Percentiles rank a stretch among this genome's conserved stretches.
Evolutionary conservation across 2,888 invertebrate genomes (phyloP).

Genomic region (Pammene aurita): DNA sequence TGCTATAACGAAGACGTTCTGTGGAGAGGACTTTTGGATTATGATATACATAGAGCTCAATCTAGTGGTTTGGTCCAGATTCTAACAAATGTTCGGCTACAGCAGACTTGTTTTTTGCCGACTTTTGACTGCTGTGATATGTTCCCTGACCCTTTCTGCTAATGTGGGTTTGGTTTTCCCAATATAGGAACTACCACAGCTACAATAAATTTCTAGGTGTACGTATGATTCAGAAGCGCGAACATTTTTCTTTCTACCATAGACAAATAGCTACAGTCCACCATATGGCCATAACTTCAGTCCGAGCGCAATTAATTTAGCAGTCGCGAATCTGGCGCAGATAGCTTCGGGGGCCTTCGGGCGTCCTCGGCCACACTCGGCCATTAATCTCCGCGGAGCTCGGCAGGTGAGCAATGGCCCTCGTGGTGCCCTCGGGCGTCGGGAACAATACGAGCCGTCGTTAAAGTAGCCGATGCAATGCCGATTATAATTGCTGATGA

Average conservation of each 20-base stretch:
- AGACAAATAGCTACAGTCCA: conserved; percentile 10
- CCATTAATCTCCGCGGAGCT: conserved; percentile 36
- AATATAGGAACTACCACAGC: no score
- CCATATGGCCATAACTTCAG: conserved; percentile 26
- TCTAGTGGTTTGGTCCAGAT: no score
- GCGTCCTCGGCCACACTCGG: conserved; percentile 25
- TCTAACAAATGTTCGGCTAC: no score
- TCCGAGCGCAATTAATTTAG: conserved; percentile 35
- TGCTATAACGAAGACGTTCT: no score
- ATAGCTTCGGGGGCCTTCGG: conserved; percentile 36
- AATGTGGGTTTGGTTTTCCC: no score
- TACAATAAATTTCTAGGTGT: not conserved
- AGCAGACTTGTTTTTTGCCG: no score
- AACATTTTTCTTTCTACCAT: not conserved
- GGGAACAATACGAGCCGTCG: conserved; percentile 34
- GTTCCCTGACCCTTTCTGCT: no score
- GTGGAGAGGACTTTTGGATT: no score
- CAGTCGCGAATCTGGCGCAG: conserved; percentile 35
- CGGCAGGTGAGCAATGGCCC: conserved; percentile 41
- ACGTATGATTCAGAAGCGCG: not conserved
- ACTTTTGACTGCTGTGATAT: no score
- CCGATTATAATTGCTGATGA: conserved; percentile 33
- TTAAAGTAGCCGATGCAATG: conserved; percentile 32
- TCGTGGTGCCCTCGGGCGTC: conserved; percentile 34
- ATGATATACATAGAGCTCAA: no score